Percentiles rank a stretch among this genome's conserved stretches.
phyloP scores from a whole-genome alignment of 2,797 vertebrate genomes.

The Lacerta bilineata region DNA sequence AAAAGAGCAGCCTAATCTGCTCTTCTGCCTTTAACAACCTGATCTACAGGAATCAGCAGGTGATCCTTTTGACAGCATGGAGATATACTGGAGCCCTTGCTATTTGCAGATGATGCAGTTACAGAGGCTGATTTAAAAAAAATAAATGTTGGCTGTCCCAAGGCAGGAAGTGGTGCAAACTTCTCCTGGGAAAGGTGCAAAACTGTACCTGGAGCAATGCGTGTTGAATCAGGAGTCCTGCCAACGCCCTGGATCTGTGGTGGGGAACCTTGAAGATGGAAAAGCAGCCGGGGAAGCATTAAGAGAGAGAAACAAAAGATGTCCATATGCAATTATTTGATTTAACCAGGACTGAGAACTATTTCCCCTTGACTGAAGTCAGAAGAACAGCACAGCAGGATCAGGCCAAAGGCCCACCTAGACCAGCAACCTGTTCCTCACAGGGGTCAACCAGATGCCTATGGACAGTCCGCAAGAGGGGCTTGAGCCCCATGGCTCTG shows the following conservation, averaged over 20 bases:
- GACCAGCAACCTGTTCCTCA: not conserved
- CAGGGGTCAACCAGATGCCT: not conserved
- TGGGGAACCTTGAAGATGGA: conserved; percentile 7
- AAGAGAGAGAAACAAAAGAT: not conserved
- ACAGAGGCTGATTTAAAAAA: no score
- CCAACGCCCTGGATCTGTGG: conserved; percentile 31
- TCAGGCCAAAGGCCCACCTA: not conserved
- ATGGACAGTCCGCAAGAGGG: not conserved
- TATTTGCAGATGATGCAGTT: not conserved
- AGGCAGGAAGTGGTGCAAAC: not conserved
- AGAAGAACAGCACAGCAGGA: not conserved
- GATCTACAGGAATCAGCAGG: not conserved
- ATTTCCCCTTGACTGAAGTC: not conserved
- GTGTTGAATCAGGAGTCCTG: conserved; percentile 38
- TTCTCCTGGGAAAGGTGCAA: no score
- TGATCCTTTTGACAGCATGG: not conserved
- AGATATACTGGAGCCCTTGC: not conserved
- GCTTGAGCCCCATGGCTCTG: not conserved
- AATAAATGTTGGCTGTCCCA: no score
- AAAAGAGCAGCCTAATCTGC: not conserved
- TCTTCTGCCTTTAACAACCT: not conserved
- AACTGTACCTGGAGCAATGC: conserved; percentile 30
- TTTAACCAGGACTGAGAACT: not conserved
- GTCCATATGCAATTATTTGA: not conserved
- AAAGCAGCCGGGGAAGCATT: not conserved